Evolutionary conservation across 2,113 vertebrate species (phyloP).

Genomic region (Strix uralensis): DNA sequence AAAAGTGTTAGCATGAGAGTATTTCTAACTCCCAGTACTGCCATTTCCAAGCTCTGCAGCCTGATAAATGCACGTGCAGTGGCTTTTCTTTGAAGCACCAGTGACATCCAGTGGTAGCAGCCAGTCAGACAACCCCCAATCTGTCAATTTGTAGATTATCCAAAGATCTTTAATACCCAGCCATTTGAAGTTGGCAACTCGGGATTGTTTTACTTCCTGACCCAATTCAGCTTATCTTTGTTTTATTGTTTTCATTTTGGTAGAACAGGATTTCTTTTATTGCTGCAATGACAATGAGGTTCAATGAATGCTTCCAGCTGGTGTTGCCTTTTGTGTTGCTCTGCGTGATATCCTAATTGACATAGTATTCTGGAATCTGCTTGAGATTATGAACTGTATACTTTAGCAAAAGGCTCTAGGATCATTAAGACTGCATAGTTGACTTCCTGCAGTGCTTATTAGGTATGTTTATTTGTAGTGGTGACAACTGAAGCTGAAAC

Average conservation of each 20-base stretch:
- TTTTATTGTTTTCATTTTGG: slow-evolving; percentile 24
- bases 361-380: slow-evolving; percentile 14
- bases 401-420: not conserved
- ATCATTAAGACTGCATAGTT: slow-evolving; percentile 4
- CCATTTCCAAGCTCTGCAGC: not conserved
- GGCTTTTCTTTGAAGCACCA: not conserved
- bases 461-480: slow-evolving; percentile 21
- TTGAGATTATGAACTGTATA: slow-evolving; percentile 8
- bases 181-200: not conserved
- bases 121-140: not conserved
- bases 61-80: not conserved
- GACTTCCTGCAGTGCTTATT: slow-evolving; percentile 21
- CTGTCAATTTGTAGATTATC: not conserved
- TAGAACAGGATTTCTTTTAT: slow-evolving; percentile 8
- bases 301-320: slow-evolving; percentile 28
- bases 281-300: not conserved
- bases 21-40: not conserved
- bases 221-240: not conserved
- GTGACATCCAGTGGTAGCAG: not conserved
- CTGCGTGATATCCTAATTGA: not conserved
- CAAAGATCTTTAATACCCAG: not conserved
- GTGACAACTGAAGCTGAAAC: not conserved
- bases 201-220: not conserved
- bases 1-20: not conserved
- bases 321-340: slow-evolving; percentile 4